Conservation (phyloP, 2,888 invertebrate species). For the Nemapogon koenigi region DNA sequence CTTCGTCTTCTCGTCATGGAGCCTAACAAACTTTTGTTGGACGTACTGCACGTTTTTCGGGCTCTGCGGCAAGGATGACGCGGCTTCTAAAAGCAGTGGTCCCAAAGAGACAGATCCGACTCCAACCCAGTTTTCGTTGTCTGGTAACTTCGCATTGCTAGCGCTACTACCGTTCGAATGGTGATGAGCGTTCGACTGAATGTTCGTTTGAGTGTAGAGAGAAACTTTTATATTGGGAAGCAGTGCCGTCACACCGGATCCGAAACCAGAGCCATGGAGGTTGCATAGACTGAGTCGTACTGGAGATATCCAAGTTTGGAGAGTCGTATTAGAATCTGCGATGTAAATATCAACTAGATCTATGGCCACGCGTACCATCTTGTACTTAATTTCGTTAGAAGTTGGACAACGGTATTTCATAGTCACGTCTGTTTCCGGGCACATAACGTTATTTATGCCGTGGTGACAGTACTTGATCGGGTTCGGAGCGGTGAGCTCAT, state of each 20-base stretch:
- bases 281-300: constrained; percentile 90
- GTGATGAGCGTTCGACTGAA: constrained; percentile 58
- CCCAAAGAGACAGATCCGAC: constrained; percentile 91
- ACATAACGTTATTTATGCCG: constrained; percentile 73
- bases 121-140: constrained; percentile 85
- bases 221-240: constrained; percentile 74
- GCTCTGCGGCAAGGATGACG: constrained; percentile 79
- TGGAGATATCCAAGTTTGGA: constrained; percentile 89
- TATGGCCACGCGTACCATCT: constrained; percentile 87
- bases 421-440: constrained; percentile 71
- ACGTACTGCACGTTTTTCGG: constrained; percentile 79
- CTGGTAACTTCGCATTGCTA: constrained; percentile 38
- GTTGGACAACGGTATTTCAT: constrained; percentile 80
- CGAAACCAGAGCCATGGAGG: constrained; percentile 91
- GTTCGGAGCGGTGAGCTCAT: constrained; percentile 84
- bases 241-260: constrained; percentile 87
- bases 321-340: constrained; percentile 86
- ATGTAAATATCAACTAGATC: constrained; percentile 91
- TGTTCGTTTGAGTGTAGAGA: constrained; percentile 71
- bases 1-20: constrained; percentile 84
- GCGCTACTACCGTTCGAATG: constrained; percentile 60
- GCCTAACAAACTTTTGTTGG: constrained; percentile 82
- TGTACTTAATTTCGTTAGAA: constrained; percentile 88
- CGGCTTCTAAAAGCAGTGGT: constrained; percentile 88
- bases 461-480: constrained; percentile 81